Conservation (phyloP, 2,888 invertebrate species). For the Volucella zonaria region DNA sequence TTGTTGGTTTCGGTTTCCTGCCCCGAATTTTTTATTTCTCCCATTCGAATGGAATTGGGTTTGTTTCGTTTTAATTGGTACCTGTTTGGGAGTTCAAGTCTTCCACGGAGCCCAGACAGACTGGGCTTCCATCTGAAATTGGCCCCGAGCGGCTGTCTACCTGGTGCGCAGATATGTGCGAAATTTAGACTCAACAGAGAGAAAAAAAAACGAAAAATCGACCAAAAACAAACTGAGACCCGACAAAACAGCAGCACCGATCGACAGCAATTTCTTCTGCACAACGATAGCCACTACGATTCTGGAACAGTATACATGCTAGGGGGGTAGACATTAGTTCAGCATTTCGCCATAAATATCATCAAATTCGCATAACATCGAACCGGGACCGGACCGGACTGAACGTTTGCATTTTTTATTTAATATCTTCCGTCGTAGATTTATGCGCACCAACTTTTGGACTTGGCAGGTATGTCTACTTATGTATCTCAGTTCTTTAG, state of each 20-base stretch:
- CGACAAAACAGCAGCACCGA: conserved; percentile 38
- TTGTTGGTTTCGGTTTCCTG: conserved; percentile 52
- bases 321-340: conserved; percentile 58
- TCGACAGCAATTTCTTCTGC: background rate
- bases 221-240: background rate
- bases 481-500: conserved; percentile 29
- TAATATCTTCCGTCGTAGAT: background rate
- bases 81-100: conserved; percentile 64
- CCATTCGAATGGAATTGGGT: conserved; percentile 64
- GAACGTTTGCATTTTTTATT: conserved; percentile 14
- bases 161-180: conserved; percentile 41
- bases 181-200: conserved; percentile 28
- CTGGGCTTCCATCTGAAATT: conserved; percentile 51
- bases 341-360: conserved; percentile 64
- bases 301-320: conserved; percentile 1
- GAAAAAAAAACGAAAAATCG: conserved; percentile 15
- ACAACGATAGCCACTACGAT: conserved; percentile 8
- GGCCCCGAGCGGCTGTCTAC: conserved; percentile 67
- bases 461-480: background rate
- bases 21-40: conserved; percentile 60
- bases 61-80: conserved; percentile 72
- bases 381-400: conserved; percentile 11
- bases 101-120: conserved; percentile 63
- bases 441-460: conserved; percentile 24
- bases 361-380: conserved; percentile 62